Evolutionary conservation across 2,797 vertebrate genomes (phyloP), one percentile per base, ranked within the genome.

Genomic region (Lutjanus argentimaculatus): DNA sequence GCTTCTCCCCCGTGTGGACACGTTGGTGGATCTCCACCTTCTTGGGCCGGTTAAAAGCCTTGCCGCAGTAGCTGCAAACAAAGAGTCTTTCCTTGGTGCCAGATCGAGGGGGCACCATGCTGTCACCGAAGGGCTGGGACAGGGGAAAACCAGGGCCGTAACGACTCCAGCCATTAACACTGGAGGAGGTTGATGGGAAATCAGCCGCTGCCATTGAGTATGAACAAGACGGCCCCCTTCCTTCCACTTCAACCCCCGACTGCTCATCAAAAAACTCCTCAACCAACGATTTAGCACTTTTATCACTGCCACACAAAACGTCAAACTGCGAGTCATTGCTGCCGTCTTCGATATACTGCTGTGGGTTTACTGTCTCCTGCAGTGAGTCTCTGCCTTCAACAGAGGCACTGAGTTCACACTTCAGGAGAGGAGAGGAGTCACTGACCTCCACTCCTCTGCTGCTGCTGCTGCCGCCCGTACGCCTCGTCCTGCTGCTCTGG

Each of bases 11-110:
- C 0, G 96, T 97, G 90, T 97, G 96, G 71, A 96, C 93, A 0
- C 96, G 93, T 62, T 96, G 96, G 81, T 97, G 97, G 79, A 96
- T 96, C 78, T 97, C 95, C 75, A 98, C 95, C 59, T 97, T 97
- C 1, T 96, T 97, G 42, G 97, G 97, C 21, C 96, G 95, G 9
- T 97, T 96, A 83, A 98, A 97, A 51, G 95, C 95, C 80, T 97
- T 97, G n/a, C 95, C 96, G 22, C 97, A 97, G 83, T 95, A 95
- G 1, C 93, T 96, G 90, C 97, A 98, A 52, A 95, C 93, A 73
- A 96, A 97, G 19, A 96, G 96, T 46, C 95, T 94, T 72, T 97
- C 96, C 0, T 95, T 95, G 0, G 91, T 86, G 78, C 91, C 89
- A 1, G 93, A 90, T 22, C 93, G 94, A 30, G 91, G 91, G 67